Evolutionary conservation across 2,888 invertebrate genomes (phyloP), one percentile per base, ranked within the genome.

Genomic region (Athalia cordata): DNA sequence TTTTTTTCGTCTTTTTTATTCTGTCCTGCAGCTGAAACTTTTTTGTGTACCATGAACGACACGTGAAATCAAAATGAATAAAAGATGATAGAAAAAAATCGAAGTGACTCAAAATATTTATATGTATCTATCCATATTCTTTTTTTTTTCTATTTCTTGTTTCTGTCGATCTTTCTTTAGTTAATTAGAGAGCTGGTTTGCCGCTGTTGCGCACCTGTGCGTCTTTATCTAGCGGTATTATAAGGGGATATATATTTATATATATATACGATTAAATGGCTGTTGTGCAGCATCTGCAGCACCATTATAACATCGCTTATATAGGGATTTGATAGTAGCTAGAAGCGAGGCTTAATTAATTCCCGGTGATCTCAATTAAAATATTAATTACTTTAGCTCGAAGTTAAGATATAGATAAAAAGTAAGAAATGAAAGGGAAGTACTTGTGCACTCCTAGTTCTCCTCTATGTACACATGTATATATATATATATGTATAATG

Each of bases 321-420:
- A 11, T 29, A 80, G 80, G 80, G 80, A 80, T 84, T 84, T 83
- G 82, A 85, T 86, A 84, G 84, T 82, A 78, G 83, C 83, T 11
- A 43, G 64, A 9, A 4, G 9, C 83, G 82, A 82, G 86, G 84
- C 83, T 89, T 89, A 89, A 89, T 89, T 88, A 88, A 88, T 88
- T 88, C 85, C 79, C 83, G 83, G 85, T 86, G 84, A 87, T 89
- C 87, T 86, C 86, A 86, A 89, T 89, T 89, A 88, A 89, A 89
- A 89, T 89, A 89, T 89, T 89, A 89, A 89, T 88, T 86, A 85
- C 83, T 83, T 47, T 72, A 6, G 55, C n/a, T 9, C n/a, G n/a
- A 55, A 49, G 74, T 67, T 67, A 77, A 74, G 70, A 77, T 75
- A 77, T 57, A 79, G 81, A 75, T 78, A 80, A 80, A 50, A 79